These are phyloP conservation scores for Manis crassicaudata DNA, from an alignment of 2,797 vertebrate genomes.

Conservation along the genomic window DNA sequence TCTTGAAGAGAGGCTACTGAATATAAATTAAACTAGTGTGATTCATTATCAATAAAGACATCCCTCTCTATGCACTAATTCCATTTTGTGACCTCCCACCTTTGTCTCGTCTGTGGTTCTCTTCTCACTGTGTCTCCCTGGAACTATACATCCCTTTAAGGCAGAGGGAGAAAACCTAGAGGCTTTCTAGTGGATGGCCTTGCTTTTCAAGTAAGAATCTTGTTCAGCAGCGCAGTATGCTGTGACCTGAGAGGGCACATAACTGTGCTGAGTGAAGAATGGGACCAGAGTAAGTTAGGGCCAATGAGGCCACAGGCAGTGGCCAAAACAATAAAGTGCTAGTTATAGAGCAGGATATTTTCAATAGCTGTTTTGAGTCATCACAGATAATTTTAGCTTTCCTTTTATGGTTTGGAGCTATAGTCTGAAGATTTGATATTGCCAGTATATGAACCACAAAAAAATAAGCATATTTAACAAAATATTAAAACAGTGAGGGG, in stretches of 20 bases:
- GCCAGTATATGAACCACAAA: background rate
- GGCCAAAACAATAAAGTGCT: background rate
- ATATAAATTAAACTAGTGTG: background rate
- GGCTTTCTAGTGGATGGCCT: background rate
- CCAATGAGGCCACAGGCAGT: background rate
- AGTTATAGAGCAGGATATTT: background rate
- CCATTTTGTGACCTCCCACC: background rate
- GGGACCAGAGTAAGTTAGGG: background rate
- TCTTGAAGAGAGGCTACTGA: background rate
- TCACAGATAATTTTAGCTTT: background rate
- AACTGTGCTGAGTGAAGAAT: background rate
- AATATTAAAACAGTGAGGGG: rapidly evolving
- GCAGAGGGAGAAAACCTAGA: background rate
- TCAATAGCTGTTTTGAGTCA: background rate
- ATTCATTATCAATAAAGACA: background rate
- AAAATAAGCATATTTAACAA: background rate
- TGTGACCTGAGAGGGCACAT: background rate
- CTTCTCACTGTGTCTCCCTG: background rate
- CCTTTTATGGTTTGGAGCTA: background rate
- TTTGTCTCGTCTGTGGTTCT: background rate
- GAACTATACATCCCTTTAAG: background rate
- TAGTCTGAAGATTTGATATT: background rate
- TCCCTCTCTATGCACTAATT: background rate
- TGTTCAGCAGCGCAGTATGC: background rate
- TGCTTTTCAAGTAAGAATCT: background rate